Conservation (phyloP, 2,113 vertebrate genomes). For the Tyrannus savana region DNA sequence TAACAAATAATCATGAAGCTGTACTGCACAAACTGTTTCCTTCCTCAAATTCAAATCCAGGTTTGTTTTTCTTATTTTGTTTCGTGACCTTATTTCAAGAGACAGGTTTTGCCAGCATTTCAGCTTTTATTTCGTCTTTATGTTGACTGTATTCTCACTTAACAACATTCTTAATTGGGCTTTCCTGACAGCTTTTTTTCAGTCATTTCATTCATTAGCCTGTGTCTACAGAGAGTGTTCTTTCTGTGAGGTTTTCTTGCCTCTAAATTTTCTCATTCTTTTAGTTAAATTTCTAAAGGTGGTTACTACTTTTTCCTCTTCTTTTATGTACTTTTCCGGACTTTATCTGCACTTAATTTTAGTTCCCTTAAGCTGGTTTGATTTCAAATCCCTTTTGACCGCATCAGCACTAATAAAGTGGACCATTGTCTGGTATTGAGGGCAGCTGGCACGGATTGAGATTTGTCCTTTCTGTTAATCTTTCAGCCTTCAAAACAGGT, state of each 20-base stretch:
- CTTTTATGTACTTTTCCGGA: neutral
- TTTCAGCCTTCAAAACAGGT: constrained; percentile 18
- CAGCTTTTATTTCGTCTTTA: neutral
- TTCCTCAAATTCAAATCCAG: neutral
- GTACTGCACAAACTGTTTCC: neutral
- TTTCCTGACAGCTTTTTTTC: neutral
- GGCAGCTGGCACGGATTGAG: neutral
- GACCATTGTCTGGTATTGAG: neutral
- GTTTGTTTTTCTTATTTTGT: neutral
- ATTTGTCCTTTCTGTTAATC: neutral
- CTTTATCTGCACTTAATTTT: neutral
- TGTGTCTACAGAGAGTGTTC: neutral
- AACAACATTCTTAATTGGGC: neutral
- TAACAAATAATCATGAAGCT: neutral
- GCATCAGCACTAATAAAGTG: neutral
- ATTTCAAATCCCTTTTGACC: constrained; percentile 34
- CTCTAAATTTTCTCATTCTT: neutral
- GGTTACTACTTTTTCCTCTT: neutral
- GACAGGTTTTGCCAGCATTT: neutral
- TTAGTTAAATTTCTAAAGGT: neutral
- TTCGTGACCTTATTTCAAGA: neutral
- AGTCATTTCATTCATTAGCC: neutral
- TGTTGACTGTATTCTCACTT: neutral
- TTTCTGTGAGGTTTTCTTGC: neutral
- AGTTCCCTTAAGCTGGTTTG: constrained; percentile 15